Base-by-base conservation (phyloP, 1,140 invertebrate species). In the Phymastichus coffea region DNA sequence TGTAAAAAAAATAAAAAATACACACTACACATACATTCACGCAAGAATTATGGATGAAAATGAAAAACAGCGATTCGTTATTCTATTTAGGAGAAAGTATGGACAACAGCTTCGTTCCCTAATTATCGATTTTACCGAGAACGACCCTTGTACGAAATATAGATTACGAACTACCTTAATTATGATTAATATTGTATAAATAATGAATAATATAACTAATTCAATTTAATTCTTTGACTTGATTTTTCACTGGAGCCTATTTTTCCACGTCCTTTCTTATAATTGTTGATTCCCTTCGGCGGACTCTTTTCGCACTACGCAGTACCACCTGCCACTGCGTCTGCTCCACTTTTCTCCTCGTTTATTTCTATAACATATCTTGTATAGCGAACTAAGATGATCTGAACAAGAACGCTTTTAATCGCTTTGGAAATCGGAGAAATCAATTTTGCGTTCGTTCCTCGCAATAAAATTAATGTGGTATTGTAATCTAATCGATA, bases 181-280 rank as follows among this genome's bases (percentile, higher is more conserved):
- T 77, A 77, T 75, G 67, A 76, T 76, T 75, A 77, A 70, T 76
- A 76, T 76, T 77, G 75, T 77, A 76, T 77, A 77, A 77, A 77
- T 73, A 76, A 75, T 73, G 70, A 75, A 77, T 77, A 77, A 77
- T 77, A 57, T 57, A 75, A 77, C 74, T 76, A 75, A 77, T 77
- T 76, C 71, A 76, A 77, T 75, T 75, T 73, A 71, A 71, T 37
- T 46, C 26, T 14, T 56, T 10, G 4, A 35, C 10, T 20, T 25
- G 46, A 4, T 59, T 51, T 53, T 57, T 52, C 22, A 33, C 17
- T 44, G 19, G n/a, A 22, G 19, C 43, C 6, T 1, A 2, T 20
- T 20, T 6, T 17, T 25, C 38, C 3, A 9, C 4, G 23, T 51
- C n/a, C 35, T 22, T 28, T 19, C 14, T 7, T 14, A 43, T 26